Evolutionary conservation across 2,113 vertebrate species (phyloP).

Genomic region (Synchiropus splendidus): DNA sequence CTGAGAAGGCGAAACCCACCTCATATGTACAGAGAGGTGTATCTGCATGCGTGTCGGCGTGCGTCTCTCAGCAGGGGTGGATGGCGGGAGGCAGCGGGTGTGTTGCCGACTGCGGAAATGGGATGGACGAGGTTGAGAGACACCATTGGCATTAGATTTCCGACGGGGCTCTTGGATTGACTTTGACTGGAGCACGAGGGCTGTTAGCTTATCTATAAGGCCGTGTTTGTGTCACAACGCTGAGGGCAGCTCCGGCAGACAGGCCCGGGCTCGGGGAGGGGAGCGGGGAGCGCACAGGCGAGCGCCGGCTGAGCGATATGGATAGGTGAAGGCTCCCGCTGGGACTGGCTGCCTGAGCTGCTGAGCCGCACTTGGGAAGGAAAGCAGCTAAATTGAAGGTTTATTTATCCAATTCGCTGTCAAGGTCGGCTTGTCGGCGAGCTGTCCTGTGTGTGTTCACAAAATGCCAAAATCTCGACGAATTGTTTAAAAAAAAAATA

Average conservation of each 20-base stretch:
- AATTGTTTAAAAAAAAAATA: slow-evolving; percentile 79
- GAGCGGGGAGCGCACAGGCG: slow-evolving; percentile 56
- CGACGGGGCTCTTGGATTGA: slow-evolving; percentile 83
- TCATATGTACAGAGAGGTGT: slow-evolving; percentile 25
- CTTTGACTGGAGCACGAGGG: slow-evolving; percentile 90
- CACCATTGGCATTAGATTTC: slow-evolving; percentile 94
- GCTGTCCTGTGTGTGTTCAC: slow-evolving; percentile 94
- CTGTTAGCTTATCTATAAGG: slow-evolving; percentile 84
- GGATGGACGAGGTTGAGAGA: slow-evolving; percentile 77
- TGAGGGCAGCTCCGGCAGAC: slow-evolving; percentile 73
- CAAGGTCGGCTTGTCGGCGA: slow-evolving; percentile 96
- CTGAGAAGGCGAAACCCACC: slow-evolving; percentile 5
- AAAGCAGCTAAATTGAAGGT: slow-evolving; percentile 98
- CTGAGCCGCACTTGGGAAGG: slow-evolving; percentile 65
- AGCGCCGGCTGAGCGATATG: slow-evolving; percentile 85
- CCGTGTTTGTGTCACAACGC: slow-evolving; percentile 95
- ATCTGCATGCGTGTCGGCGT: slow-evolving; percentile 36
- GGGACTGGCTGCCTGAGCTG: slow-evolving; percentile 78
- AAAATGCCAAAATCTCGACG: slow-evolving; percentile 99
- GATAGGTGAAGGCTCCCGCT: slow-evolving; percentile 98
- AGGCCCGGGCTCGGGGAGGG: slow-evolving; percentile 48
- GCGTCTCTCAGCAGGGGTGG: slow-evolving; percentile 10
- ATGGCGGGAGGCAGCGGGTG: neutral
- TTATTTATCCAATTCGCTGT: slow-evolving; percentile 99
- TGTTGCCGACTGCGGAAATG: slow-evolving; percentile 30